Base-by-base conservation (phyloP, 2,113 vertebrate genomes). In the Lepidothrix coronata region DNA sequence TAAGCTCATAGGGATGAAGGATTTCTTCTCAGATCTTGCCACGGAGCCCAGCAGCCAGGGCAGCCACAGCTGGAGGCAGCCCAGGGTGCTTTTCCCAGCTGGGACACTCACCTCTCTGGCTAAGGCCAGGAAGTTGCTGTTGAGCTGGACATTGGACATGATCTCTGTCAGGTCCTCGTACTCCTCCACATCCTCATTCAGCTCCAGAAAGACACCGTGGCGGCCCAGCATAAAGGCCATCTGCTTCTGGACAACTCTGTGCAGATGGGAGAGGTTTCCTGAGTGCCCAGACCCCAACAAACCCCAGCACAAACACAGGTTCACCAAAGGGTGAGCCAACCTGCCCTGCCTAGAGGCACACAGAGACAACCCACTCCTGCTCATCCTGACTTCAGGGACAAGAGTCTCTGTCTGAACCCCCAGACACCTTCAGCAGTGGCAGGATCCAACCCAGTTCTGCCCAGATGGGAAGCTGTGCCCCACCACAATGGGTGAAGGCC, bases 141-240 rank as follows among this genome's bases (percentile, higher is more conserved):
- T 99, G 92, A 99, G 99, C 97, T 99, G 99, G 31, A 99, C 99
- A 2, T 99, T 99, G 73, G 99, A 99, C 99, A 99, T 99, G 89
- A 99, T 99, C 97, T 99, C 99, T 0, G 99, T 99, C 95, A 99
- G 96, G 96, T 99, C 99, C 86, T 99, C 99, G 0, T 99, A 99
- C 72, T 99, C 99, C 46, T 99, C 99, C 48, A 99, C 99, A 9
- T 99, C 99, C 90, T 99, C 99, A 2, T 99, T 99, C 39, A 99
- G 98, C 97, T 99, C 99, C 95, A 99, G 97, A 93, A 99, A 99
- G 95, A 99, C 99, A 13, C 99, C 99, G 2, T 99, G 99, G 25
- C 99, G 98, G 49, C 99, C 99, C 75, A 99, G 97, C 99, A 99
- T 99, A 96, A 99, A 99, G 28, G 99, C 99, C 99, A 99, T 99